Percentiles rank a stretch among this genome's conserved stretches.
These are phyloP conservation scores for Varanus komodoensis DNA, from an alignment of 2,113 vertebrate genomes.

Conservation along the genomic window DNA sequence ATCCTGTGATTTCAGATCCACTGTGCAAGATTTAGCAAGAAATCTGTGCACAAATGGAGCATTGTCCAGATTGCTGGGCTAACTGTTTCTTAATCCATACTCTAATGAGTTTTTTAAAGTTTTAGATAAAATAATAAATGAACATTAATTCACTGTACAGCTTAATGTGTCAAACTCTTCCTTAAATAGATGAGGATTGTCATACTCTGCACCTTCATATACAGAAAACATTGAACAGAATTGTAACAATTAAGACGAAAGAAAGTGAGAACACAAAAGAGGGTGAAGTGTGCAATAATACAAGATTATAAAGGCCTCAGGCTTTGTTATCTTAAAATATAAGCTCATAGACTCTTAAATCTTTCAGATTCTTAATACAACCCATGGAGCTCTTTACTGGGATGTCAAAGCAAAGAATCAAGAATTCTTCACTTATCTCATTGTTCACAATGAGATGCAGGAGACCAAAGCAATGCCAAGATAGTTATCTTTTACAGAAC, in stretches of 20 bases:
- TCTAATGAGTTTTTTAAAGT: neutral
- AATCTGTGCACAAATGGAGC: constrained; percentile 16
- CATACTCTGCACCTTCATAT: neutral
- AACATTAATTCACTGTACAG: rapidly evolving
- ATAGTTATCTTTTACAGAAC: neutral
- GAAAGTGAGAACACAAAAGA: neutral
- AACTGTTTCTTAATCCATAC: neutral
- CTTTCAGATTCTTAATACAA: neutral
- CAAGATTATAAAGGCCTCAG: neutral
- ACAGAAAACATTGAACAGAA: neutral
- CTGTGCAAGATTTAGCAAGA: neutral
- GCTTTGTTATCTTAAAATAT: neutral
- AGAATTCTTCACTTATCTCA: neutral
- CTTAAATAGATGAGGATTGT: neutral
- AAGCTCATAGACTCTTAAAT: rapidly evolving
- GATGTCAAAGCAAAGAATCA: neutral
- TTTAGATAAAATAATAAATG: neutral
- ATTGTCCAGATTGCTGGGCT: constrained; percentile 12
- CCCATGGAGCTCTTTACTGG: neutral
- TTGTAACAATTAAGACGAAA: neutral
- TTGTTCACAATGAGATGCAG: neutral
- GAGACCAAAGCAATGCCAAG: neutral
- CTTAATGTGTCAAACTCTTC: neutral
- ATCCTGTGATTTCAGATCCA: neutral
- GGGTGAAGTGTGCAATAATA: neutral